phyloP scores from a whole-genome alignment of 2,797 vertebrate genomes.

The Orientallactaga sibirica region DNA sequence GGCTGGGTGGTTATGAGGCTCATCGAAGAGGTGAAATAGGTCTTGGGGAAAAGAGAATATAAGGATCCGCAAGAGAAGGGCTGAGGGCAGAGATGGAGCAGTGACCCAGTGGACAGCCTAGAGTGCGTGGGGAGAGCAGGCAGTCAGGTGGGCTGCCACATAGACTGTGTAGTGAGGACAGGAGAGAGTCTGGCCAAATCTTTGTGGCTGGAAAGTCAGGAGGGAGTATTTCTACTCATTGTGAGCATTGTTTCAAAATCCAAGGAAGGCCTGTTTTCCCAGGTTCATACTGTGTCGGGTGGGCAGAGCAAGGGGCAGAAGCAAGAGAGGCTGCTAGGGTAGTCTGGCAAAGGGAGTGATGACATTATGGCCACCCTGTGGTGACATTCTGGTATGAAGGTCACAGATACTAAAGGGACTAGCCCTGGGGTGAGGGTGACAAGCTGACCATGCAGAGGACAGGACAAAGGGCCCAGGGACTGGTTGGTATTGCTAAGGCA shows the following conservation, averaged over 20 bases:
- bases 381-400: background rate
- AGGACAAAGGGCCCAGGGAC: background rate
- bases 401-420: background rate
- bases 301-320: background rate
- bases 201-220: background rate
- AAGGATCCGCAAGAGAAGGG: background rate
- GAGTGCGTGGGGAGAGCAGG: too few species aligned
- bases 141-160: fast-evolving
- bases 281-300: background rate
- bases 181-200: background rate
- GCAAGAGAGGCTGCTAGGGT: background rate
- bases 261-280: background rate
- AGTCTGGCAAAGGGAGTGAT: background rate
- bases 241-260: background rate
- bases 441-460: background rate
- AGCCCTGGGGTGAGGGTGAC: too few species aligned
- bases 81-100: background rate
- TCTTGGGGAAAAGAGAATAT: background rate
- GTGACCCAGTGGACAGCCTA: background rate
- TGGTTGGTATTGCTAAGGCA: background rate
- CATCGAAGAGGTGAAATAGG: background rate
- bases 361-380: background rate
- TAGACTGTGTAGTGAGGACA: background rate
- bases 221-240: background rate
- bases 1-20: background rate